Evolutionary conservation across 2,888 invertebrate genomes (phyloP).

Genomic region (Zaprionus obscuricornis): DNA sequence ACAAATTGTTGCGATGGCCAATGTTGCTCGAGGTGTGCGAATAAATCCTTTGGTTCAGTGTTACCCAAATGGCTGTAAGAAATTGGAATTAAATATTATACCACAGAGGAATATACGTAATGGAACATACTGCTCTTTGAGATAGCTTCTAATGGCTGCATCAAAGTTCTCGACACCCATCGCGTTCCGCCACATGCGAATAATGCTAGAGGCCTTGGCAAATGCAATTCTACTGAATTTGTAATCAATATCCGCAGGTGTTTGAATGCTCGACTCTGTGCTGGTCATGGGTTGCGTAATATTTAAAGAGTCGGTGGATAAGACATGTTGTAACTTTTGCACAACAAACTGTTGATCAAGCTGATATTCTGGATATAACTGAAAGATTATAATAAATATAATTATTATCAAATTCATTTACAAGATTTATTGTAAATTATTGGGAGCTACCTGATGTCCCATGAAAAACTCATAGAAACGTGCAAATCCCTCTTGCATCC

Average conservation of each 20-base stretch:
- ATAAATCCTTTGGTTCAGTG: conserved; percentile 84
- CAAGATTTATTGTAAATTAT: too few relatives aligned
- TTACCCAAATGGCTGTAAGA: conserved; percentile 68
- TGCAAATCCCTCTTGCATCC: conserved; percentile 87
- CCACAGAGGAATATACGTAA: neutral
- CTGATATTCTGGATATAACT: conserved; percentile 87
- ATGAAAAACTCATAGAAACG: conserved; percentile 88
- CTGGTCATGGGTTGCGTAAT: conserved; percentile 85
- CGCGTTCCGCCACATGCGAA: conserved; percentile 88
- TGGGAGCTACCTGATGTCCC: conserved; percentile 76
- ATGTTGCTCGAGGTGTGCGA: conserved; percentile 82
- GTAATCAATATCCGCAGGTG: conserved; percentile 85
- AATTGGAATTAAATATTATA: neutral
- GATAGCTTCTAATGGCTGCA: conserved; percentile 85
- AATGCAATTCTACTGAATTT: conserved; percentile 87
- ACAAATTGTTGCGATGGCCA: conserved; percentile 72
- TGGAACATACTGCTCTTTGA: conserved; percentile 83
- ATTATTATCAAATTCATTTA: too few relatives aligned
- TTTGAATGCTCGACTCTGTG: conserved; percentile 84
- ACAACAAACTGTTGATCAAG: conserved; percentile 88
- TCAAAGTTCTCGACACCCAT: conserved; percentile 85
- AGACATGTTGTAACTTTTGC: conserved; percentile 87
- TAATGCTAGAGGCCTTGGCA: conserved; percentile 86
- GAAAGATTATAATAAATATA: conserved; percentile 81
- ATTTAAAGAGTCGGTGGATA: conserved; percentile 85